Evolutionary conservation across 2,113 vertebrate species (phyloP).

Genomic region (Rhegmatorhina hoffmannsi): DNA sequence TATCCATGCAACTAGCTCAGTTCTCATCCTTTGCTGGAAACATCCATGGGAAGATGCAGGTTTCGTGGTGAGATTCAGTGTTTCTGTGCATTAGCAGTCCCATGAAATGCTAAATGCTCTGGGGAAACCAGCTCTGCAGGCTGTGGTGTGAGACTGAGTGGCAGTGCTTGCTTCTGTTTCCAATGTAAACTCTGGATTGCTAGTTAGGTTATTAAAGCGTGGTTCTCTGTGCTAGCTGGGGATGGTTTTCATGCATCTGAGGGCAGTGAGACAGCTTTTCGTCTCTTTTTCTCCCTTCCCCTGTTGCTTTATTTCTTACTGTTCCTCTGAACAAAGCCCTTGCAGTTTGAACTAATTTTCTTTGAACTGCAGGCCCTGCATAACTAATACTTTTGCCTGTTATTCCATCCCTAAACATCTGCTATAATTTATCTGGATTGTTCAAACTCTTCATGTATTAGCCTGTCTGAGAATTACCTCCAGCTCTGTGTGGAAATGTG

Average conservation of each 20-base stretch:
- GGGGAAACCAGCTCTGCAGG: neutral
- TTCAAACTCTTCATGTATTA: slow-evolving; percentile 38
- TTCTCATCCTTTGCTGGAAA: neutral
- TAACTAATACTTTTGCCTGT: neutral
- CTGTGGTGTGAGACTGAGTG: fast-evolving
- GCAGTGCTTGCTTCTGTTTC: neutral
- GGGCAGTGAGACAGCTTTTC: neutral
- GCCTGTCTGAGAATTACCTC: slow-evolving; percentile 35
- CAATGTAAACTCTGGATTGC: fast-evolving
- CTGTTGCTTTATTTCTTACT: fast-evolving
- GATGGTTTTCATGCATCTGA: neutral
- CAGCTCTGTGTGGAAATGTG: neutral
- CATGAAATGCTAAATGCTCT: neutral
- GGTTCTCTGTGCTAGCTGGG: fast-evolving
- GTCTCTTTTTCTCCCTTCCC: neutral
- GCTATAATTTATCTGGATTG: neutral
- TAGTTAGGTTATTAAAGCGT: neutral
- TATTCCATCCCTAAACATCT: slow-evolving; percentile 27
- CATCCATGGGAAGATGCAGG: neutral
- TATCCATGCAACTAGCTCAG: neutral
- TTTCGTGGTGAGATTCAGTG: neutral
- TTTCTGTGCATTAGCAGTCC: neutral
- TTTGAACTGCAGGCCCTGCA: neutral
- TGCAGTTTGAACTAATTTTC: neutral
- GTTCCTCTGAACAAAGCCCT: neutral